Evolutionary conservation across 1,140 invertebrate species (phyloP).

Genomic region (Andrena cerasifolii): DNA sequence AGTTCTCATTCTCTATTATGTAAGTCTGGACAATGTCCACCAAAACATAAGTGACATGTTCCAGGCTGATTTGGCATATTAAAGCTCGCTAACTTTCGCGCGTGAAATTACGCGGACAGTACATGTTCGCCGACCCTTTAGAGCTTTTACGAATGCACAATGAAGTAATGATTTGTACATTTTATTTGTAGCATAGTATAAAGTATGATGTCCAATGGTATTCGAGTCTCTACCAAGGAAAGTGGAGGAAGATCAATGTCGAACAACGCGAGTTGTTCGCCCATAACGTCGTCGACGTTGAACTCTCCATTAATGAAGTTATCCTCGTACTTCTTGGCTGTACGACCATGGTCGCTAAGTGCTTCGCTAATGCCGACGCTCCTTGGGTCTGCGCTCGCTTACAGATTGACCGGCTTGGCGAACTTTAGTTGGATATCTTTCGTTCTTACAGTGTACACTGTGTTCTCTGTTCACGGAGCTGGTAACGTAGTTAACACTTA

Average conservation of each 20-base stretch:
- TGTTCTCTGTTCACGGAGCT: conserved; percentile 95
- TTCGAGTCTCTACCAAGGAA: conserved; percentile 45
- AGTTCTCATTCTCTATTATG: conserved; percentile 22
- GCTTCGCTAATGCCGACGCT: conserved; percentile 95
- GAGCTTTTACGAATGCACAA: not conserved
- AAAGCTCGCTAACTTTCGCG: not conserved
- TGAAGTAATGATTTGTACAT: conserved; percentile 5
- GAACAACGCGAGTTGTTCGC: conserved; percentile 58
- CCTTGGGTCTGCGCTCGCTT: conserved; percentile 92
- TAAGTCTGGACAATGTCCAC: not conserved
- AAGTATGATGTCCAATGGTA: conserved; percentile 72
- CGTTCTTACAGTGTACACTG: conserved; percentile 91
- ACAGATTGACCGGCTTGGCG: conserved; percentile 87
- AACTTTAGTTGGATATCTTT: conserved; percentile 91
- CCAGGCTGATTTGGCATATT: not conserved
- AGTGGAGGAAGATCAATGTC: conserved; percentile 40
- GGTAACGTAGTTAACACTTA: conserved; percentile 99
- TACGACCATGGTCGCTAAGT: conserved; percentile 96
- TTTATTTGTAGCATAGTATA: conserved; percentile 42
- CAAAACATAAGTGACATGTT: not conserved
- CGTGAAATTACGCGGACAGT: not conserved
- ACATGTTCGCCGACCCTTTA: not conserved
- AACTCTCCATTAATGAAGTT: conserved; percentile 89
- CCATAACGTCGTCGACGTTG: conserved; percentile 52
- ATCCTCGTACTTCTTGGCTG: conserved; percentile 92